A percentile compares a stretch with the other conserved stretches of the same genome.
phyloP scores from a whole-genome alignment of 2,113 vertebrate genomes.

The Perca flavescens region DNA sequence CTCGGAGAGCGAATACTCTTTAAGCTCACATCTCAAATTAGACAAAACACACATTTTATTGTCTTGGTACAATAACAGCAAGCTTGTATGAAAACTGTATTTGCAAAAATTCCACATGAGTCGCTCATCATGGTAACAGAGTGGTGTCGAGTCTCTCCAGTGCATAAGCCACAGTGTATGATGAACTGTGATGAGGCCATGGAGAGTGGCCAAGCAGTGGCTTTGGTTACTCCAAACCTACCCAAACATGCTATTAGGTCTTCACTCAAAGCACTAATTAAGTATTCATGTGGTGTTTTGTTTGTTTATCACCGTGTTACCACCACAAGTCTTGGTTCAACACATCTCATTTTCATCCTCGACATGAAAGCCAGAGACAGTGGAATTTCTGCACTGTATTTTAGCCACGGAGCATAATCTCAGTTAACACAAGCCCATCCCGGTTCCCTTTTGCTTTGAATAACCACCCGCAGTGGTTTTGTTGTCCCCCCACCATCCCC shows the following conservation, averaged over 20 bases:
- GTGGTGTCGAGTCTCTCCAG: slow-evolving; percentile 15
- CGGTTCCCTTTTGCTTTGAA: slow-evolving; percentile 78
- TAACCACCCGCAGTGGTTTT: slow-evolving; percentile 84
- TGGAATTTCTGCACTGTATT: slow-evolving; percentile 79
- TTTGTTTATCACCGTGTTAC: slow-evolving; percentile 77
- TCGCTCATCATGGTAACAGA: background rate
- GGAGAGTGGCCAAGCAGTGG: slow-evolving; percentile 38
- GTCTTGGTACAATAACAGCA: slow-evolving; percentile 34
- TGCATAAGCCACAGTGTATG: background rate
- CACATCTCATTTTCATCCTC: slow-evolving; percentile 79
- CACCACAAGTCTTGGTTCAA: slow-evolving; percentile 71
- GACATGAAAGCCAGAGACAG: slow-evolving; percentile 77
- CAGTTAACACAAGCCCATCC: slow-evolving; percentile 80
- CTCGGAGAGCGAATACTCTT: slow-evolving; percentile 46
- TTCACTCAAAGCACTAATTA: slow-evolving; percentile 66
- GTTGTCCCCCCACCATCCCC: slow-evolving; percentile 68
- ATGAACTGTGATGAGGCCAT: slow-evolving; percentile 38
- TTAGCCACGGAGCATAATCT: slow-evolving; percentile 81
- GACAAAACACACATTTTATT: slow-evolving; percentile 50
- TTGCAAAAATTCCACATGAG: slow-evolving; percentile 9
- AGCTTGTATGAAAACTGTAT: slow-evolving; percentile 16
- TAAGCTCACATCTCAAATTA: slow-evolving; percentile 61
- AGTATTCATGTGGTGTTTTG: slow-evolving; percentile 74
- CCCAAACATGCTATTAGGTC: slow-evolving; percentile 52
- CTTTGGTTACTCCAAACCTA: slow-evolving; percentile 57